These are phyloP conservation scores for Hippocampus barbouri DNA, from an alignment of 2,113 vertebrate species.

Conservation along the genomic window DNA sequence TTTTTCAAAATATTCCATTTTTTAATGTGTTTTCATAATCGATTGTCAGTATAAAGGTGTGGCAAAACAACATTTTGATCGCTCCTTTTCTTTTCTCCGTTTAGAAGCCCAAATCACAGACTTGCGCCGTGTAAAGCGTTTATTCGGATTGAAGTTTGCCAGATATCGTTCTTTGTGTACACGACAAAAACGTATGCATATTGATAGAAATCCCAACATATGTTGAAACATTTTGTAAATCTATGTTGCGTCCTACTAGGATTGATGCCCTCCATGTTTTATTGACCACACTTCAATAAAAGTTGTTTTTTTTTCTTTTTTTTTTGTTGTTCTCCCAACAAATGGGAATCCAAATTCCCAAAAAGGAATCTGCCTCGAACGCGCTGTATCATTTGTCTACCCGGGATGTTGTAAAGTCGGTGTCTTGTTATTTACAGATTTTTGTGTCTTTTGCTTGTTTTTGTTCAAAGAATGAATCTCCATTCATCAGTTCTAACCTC, in stretches of 20 bases:
- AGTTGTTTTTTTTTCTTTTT: not conserved
- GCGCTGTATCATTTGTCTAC: not conserved
- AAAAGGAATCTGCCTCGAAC: not conserved
- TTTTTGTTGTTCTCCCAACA: not conserved
- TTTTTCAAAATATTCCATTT: no score
- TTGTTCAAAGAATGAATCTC: not conserved
- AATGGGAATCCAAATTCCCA: constrained; percentile 1
- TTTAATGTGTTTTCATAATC: not conserved
- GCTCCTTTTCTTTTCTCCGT: not conserved
- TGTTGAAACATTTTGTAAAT: not conserved
- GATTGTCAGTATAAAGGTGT: not conserved
- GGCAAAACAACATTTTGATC: not conserved
- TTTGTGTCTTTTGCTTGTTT: constrained; percentile 7
- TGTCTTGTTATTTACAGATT: constrained; percentile 16
- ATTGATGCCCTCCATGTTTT: not conserved
- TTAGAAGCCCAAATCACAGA: no score
- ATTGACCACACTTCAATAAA: not conserved
- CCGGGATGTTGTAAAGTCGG: constrained; percentile 4
- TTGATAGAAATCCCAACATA: not conserved
- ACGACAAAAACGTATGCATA: no score
- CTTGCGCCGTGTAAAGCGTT: no score
- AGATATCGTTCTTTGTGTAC: no score
- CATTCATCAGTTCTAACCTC: constrained; percentile 4
- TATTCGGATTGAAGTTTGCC: no score
- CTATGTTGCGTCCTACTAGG: not conserved